Percentiles rank a stretch among this genome's conserved stretches.
Conservation (phyloP, 2,888 invertebrate genomes). For the Eristalis intricaria region DNA sequence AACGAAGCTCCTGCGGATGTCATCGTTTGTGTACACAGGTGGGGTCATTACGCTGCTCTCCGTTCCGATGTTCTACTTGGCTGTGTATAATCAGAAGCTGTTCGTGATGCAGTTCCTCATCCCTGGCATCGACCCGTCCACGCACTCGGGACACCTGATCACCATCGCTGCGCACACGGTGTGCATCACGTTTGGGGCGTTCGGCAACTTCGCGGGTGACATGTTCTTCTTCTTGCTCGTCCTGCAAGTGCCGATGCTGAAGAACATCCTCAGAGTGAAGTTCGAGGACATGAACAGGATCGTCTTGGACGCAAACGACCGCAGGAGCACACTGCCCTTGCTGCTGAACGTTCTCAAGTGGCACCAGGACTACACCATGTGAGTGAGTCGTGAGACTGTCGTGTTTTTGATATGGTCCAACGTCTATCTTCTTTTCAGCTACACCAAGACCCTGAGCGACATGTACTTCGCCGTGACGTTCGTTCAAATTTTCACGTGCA, state of each 20-base stretch:
- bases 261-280: constrained; percentile 74
- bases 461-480: constrained; percentile 73
- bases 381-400: background rate
- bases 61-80: constrained; percentile 54
- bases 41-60: constrained; percentile 6
- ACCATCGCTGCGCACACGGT: constrained; percentile 60
- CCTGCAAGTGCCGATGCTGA: constrained; percentile 74
- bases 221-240: constrained; percentile 75
- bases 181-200: constrained; percentile 70
- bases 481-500: constrained; percentile 72
- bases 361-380: constrained; percentile 76
- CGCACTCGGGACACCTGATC: constrained; percentile 39
- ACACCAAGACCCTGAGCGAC: constrained; percentile 67
- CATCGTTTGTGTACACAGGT: constrained; percentile 51
- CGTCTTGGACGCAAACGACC: background rate
- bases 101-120: constrained; percentile 74
- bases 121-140: constrained; percentile 73
- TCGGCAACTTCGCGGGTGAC: constrained; percentile 76
- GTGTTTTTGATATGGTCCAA: too few relatives aligned
- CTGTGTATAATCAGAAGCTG: constrained; percentile 59
- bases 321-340: constrained; percentile 10
- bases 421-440: constrained; percentile 56
- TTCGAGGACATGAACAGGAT: constrained; percentile 73
- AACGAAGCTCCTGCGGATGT: constrained; percentile 59
- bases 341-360: constrained; percentile 73